These are phyloP conservation scores for Papilio demoleus DNA, from an alignment of 2,888 invertebrate species.

Conservation along the genomic window DNA sequence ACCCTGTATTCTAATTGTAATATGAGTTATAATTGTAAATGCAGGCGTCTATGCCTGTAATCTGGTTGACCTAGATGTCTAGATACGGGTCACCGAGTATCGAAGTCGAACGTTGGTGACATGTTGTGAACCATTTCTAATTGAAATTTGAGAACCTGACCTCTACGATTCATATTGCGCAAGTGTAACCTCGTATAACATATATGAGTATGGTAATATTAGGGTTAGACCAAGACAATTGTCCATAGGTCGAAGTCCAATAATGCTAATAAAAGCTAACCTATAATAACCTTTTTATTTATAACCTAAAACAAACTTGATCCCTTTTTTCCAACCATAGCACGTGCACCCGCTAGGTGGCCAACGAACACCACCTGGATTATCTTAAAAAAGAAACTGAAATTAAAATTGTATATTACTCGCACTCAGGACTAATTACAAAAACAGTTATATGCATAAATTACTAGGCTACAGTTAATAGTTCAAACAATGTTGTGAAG, in stretches of 20 bases:
- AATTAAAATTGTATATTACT: too few species aligned
- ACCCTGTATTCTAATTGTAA: slow-evolving; percentile 4
- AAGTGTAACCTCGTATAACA: background rate
- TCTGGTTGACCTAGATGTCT: slow-evolving; percentile 74
- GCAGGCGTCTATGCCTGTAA: slow-evolving; percentile 38
- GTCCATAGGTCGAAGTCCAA: too few species aligned
- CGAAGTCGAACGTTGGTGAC: slow-evolving; percentile 49
- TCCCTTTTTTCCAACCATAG: too few species aligned
- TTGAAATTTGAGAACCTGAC: slow-evolving; percentile 57
- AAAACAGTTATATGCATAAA: background rate
- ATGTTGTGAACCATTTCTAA: slow-evolving; percentile 61
- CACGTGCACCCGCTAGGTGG: too few species aligned
- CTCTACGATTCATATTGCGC: background rate
- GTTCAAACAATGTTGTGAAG: background rate
- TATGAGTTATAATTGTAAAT: slow-evolving; percentile 11
- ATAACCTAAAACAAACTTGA: too few species aligned
- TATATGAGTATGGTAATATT: too few species aligned
- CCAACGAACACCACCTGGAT: too few species aligned
- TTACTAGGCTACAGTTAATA: background rate
- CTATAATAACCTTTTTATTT: too few species aligned
- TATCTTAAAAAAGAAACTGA: too few species aligned
- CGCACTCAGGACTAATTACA: background rate
- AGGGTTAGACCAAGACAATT: too few species aligned
- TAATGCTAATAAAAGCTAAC: too few species aligned
- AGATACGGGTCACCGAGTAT: slow-evolving; percentile 69